Conservation (phyloP, 2,888 invertebrate genomes). For the Sympetrum striolatum region DNA sequence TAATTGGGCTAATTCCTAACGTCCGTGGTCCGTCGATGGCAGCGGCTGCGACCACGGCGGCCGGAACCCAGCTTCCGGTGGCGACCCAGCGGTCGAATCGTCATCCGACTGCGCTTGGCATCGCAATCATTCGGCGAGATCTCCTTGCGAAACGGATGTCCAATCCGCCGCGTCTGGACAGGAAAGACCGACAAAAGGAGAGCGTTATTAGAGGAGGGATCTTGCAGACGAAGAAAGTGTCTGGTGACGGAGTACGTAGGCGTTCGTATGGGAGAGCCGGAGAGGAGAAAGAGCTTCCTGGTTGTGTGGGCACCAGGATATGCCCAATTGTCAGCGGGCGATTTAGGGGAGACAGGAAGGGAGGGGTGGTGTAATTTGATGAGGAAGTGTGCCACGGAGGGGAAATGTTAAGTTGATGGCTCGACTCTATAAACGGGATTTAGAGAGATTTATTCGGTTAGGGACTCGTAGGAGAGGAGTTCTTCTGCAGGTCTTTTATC, state of each 20-base stretch:
- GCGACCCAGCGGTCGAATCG: too few species aligned
- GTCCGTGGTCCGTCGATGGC: too few species aligned
- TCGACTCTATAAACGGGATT: too few species aligned
- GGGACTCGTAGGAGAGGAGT: too few species aligned
- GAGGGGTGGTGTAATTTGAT: constrained; percentile 15
- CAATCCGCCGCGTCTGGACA: neutral
- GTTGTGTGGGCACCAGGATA: constrained; percentile 42
- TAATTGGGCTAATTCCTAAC: too few species aligned
- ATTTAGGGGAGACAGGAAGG: constrained; percentile 12
- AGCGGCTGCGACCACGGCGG: too few species aligned
- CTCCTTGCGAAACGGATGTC: neutral
- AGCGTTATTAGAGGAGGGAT: neutral
- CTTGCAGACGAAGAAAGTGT: neutral
- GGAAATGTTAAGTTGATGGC: too few species aligned
- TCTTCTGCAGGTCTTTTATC: too few species aligned
- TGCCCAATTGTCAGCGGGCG: constrained; percentile 30
- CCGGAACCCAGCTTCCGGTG: too few species aligned
- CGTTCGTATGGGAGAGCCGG: neutral
- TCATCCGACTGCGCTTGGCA: neutral
- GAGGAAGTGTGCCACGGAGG: constrained; percentile 6
- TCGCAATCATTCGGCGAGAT: neutral
- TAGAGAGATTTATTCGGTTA: too few species aligned
- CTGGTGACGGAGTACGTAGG: constrained; percentile 37
- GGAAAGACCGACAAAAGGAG: neutral
- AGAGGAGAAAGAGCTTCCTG: constrained; percentile 11